Percentiles rank a stretch among this genome's conserved stretches.
Evolutionary conservation across 2,113 vertebrate genomes (phyloP).

Genomic region (Oostethus manadensis): DNA sequence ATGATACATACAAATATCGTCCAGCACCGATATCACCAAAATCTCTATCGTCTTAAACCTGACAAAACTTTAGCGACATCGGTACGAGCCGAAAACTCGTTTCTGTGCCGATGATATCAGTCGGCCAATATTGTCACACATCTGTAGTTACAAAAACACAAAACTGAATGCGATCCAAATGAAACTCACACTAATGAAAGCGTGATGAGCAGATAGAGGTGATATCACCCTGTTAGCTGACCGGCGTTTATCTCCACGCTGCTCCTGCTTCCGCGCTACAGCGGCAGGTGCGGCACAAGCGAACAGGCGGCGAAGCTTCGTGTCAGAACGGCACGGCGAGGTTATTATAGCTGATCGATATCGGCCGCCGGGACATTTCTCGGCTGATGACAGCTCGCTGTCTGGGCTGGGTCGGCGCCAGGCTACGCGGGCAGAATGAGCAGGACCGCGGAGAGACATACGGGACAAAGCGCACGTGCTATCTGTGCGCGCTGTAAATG

Average conservation of each 20-base stretch:
- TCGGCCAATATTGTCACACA: too few species aligned
- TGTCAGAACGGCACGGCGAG: slow-evolving; percentile 35
- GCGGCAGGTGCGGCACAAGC: neutral
- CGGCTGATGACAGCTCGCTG: slow-evolving; percentile 51
- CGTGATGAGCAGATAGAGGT: too few species aligned
- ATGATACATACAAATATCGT: too few species aligned
- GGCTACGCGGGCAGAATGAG: slow-evolving; percentile 36
- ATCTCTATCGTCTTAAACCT: too few species aligned
- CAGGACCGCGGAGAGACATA: neutral
- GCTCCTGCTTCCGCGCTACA: neutral
- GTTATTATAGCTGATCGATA: slow-evolving; percentile 65
- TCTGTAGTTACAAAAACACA: too few species aligned
- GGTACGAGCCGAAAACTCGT: too few species aligned
- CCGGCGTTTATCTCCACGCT: neutral
- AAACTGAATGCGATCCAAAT: too few species aligned
- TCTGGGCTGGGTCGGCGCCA: slow-evolving; percentile 50
- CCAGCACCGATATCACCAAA: too few species aligned
- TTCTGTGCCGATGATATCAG: too few species aligned
- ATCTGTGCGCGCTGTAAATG: slow-evolving; percentile 8
- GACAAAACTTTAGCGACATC: too few species aligned
- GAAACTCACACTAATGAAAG: too few species aligned
- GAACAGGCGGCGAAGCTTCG: slow-evolving; percentile 22
- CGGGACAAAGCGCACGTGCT: slow-evolving; percentile 5
- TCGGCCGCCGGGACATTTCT: slow-evolving; percentile 37
- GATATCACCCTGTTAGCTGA: neutral